Percentiles rank a stretch among this genome's conserved stretches.
Conservation (phyloP, 2,797 vertebrate species). For the Lacerta bilineata region DNA sequence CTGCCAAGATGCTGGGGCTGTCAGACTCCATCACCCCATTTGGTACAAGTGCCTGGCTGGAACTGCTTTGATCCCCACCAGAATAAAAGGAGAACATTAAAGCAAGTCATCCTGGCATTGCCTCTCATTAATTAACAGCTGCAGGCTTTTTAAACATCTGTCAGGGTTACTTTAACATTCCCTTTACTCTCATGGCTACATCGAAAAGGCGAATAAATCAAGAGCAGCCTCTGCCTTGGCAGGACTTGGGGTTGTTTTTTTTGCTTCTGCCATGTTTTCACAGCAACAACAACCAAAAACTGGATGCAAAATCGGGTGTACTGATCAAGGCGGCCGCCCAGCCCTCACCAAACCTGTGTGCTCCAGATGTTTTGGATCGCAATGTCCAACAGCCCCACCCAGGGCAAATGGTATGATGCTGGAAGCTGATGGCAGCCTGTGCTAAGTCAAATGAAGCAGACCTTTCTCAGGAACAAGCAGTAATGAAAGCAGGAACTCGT, state of each 20-base stretch:
- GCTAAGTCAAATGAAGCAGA: no score
- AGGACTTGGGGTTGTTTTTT: neutral
- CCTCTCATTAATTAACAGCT: conserved; percentile 81
- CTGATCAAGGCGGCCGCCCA: no score
- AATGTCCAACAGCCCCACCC: no score
- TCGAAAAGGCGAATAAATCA: conserved; percentile 57
- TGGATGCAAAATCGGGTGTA: no score
- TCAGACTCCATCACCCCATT: neutral
- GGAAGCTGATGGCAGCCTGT: no score
- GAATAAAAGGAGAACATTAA: conserved; percentile 63
- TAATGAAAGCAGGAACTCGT: no score
- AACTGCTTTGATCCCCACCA: conserved; percentile 65
- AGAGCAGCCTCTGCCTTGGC: accelerated
- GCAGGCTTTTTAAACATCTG: conserved; percentile 75
- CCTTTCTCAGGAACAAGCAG: no score
- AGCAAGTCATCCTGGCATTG: conserved; percentile 78
- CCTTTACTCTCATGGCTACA: conserved; percentile 45
- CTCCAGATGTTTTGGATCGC: no score
- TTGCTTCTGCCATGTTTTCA: no score
- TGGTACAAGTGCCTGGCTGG: neutral
- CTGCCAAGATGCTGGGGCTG: neutral
- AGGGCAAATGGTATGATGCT: no score
- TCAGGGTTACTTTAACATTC: conserved; percentile 59
- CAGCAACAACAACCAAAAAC: no score
- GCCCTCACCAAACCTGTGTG: no score